These are phyloP conservation scores for Eolophus roseicapilla DNA, from an alignment of 2,113 vertebrate species.

Conservation along the genomic window DNA sequence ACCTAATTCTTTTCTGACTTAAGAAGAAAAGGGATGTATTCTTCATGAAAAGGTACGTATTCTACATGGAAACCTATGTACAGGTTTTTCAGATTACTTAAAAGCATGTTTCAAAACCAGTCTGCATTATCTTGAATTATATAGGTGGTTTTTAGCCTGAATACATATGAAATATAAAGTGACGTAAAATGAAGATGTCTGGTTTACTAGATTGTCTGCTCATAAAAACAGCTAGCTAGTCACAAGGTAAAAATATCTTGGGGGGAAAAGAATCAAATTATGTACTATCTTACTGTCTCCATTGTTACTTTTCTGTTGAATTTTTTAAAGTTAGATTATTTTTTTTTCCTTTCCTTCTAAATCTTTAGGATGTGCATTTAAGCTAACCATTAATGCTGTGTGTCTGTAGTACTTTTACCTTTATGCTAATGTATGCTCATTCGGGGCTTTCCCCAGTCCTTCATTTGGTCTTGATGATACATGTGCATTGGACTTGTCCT, in stretches of 20 bases:
- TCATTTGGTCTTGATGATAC: fast-evolving
- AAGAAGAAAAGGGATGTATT: background rate
- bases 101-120: background rate
- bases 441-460: background rate
- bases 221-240: background rate
- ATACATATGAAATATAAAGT: background rate
- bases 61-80: background rate
- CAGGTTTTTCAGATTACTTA: background rate
- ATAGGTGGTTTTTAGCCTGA: background rate
- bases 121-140: background rate
- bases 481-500: fast-evolving
- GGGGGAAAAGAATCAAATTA: background rate
- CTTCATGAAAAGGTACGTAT: background rate
- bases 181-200: background rate
- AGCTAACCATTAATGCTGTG: background rate
- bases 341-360: background rate
- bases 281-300: background rate
- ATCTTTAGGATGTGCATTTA: background rate
- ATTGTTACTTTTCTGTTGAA: background rate
- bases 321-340: background rate
- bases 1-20: background rate
- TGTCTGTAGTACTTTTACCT: background rate
- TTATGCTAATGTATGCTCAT: background rate
- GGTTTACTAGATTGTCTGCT: background rate
- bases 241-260: background rate